Evolutionary conservation across 1,140 invertebrate species (phyloP).

Genomic region (Oncopodura yosiiana): DNA sequence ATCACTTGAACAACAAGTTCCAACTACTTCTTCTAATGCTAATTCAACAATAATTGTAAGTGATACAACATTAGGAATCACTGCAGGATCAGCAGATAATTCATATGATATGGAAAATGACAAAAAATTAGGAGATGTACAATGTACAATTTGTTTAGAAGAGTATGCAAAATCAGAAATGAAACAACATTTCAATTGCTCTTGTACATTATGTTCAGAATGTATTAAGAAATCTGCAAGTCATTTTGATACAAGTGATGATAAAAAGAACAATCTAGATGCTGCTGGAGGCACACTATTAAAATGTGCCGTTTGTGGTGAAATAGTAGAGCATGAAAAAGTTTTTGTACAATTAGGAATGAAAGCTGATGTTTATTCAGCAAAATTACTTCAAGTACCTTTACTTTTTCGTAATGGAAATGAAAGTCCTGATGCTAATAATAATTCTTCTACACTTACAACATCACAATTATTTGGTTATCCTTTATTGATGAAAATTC

Average conservation of each 20-base stretch:
- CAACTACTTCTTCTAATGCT: no score
- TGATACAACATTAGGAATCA: no score
- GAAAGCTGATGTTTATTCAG: constrained; percentile 38
- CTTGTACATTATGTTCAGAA: constrained; percentile 49
- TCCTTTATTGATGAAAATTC: constrained; percentile 49
- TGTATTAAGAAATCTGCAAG: constrained; percentile 45
- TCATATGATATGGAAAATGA: no score
- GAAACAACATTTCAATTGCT: constrained; percentile 48
- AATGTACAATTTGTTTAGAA: constrained; percentile 56
- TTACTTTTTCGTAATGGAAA: constrained; percentile 48
- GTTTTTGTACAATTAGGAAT: constrained; percentile 43
- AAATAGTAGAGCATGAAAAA: constrained; percentile 42
- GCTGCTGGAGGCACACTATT: constrained; percentile 29
- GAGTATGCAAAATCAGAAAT: constrained; percentile 49
- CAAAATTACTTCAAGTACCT: not conserved
- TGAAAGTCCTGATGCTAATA: constrained; percentile 45
- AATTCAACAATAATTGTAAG: no score
- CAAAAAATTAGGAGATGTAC: constrained; percentile 4
- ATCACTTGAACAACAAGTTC: no score
- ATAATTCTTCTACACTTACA: constrained; percentile 41
- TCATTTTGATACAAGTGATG: constrained; percentile 28
- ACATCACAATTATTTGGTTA: constrained; percentile 46
- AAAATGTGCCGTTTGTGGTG: constrained; percentile 47
- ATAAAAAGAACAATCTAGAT: constrained; percentile 36
- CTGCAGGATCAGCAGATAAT: no score